Conservation (phyloP, 2,797 vertebrate genomes). For the Anguilla marmorata region DNA sequence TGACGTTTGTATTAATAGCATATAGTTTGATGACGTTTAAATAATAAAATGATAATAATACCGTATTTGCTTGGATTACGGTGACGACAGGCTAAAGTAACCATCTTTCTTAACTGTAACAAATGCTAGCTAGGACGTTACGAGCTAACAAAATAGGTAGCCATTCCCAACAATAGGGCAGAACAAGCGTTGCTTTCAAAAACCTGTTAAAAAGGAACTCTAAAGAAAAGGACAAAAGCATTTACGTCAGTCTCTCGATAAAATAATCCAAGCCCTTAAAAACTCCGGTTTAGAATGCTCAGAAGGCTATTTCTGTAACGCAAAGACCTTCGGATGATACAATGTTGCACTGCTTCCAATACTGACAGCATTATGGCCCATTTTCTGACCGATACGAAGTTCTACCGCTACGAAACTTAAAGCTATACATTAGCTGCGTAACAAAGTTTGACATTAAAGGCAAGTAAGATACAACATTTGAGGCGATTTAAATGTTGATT, state of each 20-base stretch:
- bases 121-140: conserved; percentile 16
- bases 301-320: neutral
- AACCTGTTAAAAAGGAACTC: neutral
- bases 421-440: conserved; percentile 5
- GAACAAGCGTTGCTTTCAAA: conserved; percentile 14
- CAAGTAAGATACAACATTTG: neutral
- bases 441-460: conserved; percentile 10
- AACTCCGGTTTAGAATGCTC: neutral
- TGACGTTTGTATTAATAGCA: neutral
- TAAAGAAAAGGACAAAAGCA: conserved; percentile 10
- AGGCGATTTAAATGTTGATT: neutral
- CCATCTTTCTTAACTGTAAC: neutral
- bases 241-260: neutral
- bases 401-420: conserved; percentile 16
- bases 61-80: neutral
- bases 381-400: conserved; percentile 24
- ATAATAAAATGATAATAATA: neutral
- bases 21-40: neutral
- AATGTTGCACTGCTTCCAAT: neutral
- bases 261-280: neutral
- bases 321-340: conserved; percentile 9
- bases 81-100: neutral
- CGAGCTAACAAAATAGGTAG: conserved; percentile 18
- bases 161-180: conserved; percentile 9
- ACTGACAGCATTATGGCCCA: conserved; percentile 17